Evolutionary conservation across 2,797 vertebrate species (phyloP), one percentile per base, ranked within the genome.

Genomic region (Pipistrellus nathusii): DNA sequence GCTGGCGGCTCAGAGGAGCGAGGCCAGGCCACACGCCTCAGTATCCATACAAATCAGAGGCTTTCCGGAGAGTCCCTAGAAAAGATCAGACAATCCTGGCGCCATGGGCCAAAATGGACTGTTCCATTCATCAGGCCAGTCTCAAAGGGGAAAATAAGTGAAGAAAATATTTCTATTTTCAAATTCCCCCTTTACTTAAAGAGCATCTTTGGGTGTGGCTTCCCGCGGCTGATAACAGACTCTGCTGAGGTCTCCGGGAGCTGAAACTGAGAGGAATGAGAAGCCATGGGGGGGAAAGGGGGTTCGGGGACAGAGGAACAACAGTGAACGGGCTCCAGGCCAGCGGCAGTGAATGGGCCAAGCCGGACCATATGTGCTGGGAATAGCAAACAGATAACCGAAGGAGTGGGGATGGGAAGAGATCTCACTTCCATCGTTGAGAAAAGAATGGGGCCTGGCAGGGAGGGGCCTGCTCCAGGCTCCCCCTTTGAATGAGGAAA

Each of bases 141-240:
- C 72, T 96, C 82, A 75, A 84, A 86, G 55, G 41, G 53, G 66
- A 78, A 82, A 88, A 66, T 12, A 38, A 88, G 78, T 17, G 57
- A 44, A 78, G 57, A 57, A 57, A 80, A 13, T 2, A 53, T 66
- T 85, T 55, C 15, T 53, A 38, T 80, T 48, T 94, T 68, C 38
- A 92, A 96, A 77, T n/a, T 84, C n/a, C 55, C 76, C 69, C 44
- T 95, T 89, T 18, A 27, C 11, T 92, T 55, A 41, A 76, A 51
- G 68, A 62, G 55, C 10, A 25, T 55, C 48, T 88, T 25, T 68
- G 20, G 44, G 51, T 75, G 8, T 48, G 44, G 32, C 14, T 75
- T 57, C 66, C 27, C 13, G 21, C 57, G 35, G 69, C 32, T 44
- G 68, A 66, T 77, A 2, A 23, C 6, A 46, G 46, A 53, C 9